phyloP scores from a whole-genome alignment of 2,113 vertebrate genomes.

The Pristiophorus japonicus region DNA sequence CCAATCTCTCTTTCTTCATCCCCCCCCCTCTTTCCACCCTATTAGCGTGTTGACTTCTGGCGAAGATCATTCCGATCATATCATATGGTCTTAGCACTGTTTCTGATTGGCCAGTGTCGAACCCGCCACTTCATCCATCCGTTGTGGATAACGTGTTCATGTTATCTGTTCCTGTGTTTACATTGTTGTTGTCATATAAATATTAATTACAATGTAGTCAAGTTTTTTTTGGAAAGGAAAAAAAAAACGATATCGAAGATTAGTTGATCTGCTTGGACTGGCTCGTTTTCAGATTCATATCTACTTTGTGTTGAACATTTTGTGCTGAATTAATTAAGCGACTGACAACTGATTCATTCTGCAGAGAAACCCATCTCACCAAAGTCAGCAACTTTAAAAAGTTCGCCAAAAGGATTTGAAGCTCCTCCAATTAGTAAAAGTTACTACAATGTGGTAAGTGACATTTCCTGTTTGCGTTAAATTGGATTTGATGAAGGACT shows the following conservation, averaged over 20 bases:
- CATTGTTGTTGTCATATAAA: too few species aligned
- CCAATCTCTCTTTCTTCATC: too few species aligned
- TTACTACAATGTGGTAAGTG: constrained; percentile 93
- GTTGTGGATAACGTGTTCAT: too few species aligned
- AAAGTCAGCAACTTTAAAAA: constrained; percentile 86
- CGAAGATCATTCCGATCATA: too few species aligned
- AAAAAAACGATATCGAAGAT: background rate
- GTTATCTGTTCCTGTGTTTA: too few species aligned
- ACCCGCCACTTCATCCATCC: too few species aligned
- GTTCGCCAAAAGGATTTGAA: constrained; percentile 92
- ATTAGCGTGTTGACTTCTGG: too few species aligned
- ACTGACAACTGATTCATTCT: constrained; percentile 40
- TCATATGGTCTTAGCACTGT: too few species aligned
- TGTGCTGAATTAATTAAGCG: background rate
- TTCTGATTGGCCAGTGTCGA: too few species aligned
- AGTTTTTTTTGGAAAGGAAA: too few species aligned
- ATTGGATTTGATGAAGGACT: background rate
- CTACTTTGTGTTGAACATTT: background rate
- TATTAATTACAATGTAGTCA: too few species aligned
- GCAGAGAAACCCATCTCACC: constrained; percentile 93
- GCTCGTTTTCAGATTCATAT: background rate
- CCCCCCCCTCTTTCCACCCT: too few species aligned
- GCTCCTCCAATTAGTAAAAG: constrained; percentile 91
- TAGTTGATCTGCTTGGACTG: background rate
- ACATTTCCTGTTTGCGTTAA: constrained; percentile 13